Base-by-base conservation (phyloP, 2,888 invertebrate species). In the Drosophila demipolita region DNA sequence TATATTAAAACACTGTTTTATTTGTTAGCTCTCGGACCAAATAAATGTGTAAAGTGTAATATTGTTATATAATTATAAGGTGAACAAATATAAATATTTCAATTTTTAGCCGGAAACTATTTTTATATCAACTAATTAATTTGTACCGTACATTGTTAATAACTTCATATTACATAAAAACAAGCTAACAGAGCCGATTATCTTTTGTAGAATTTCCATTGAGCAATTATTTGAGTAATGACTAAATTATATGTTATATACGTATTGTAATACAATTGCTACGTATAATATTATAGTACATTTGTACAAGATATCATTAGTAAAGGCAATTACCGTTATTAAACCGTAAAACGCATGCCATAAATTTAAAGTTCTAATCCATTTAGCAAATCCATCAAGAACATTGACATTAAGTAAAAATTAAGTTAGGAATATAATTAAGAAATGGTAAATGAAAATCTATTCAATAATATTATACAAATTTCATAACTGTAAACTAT, bases 241-340 rank as follows among this genome's bases (percentile, higher is more conserved):
- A 36, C 53, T 36, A 35, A 61, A 53, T 49, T 17, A 15, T 17
- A 17, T 17, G 3, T 9, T 23, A 8, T 9, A 8, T 4, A 45
- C 11, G 3, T 23, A 36, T 2, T 2, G 6, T 11, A 32, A 59
- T 62, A 36, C 53, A 48, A 55, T 32, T 8, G 5, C 7, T 33
- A 17, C 38, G 38, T 20, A 3, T 32, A 52, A 33, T 26, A n/a
- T 33, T 58, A 9, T 29, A 32, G 23, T 29, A 12, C 5, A 48
- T 12, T 15, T 60, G 26, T 29, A 20, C 20, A 26, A 42, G 15
- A 35, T 26, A 55, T 60, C 55, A 67, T 74, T 74, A 54, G 49
- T 15, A 32, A 6, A 3, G 49, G 45, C 55, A 78, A 70, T 78
- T 74, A 60, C 20, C 15, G 65, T 65, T 57, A 78, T 78, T 78